Base-by-base conservation (phyloP, 2,888 invertebrate genomes). In the Drosophila nr. fundita region DNA sequence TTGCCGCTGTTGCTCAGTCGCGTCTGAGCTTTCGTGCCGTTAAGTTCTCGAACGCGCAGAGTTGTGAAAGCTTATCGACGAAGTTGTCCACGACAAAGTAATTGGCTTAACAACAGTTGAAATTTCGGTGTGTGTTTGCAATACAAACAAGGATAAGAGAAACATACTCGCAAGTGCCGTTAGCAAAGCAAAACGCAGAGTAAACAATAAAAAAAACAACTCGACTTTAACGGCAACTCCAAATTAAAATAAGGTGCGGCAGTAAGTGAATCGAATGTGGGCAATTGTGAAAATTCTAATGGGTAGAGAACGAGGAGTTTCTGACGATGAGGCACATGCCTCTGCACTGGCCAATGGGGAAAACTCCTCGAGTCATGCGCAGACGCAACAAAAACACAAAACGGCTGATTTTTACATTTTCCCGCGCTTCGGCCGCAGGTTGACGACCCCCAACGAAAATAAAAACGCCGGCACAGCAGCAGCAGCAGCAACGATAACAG, bases 321-420 rank as follows among this genome's bases (percentile, higher is more conserved):
- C 36, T 21, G 63, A 58, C 7, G 40, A 32, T 57, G 49, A 24
- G 54, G 63, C 53, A 50, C 49, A 53, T 78, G 82, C 64, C 73
- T 71, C 73, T 78, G 87, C 85, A 79, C 68, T 68, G 49, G 54
- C 42, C 55, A 34, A 45, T 27, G 40, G 30, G 15, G 15, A 61
- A 29, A 50, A 61, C 27, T 38, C 52, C 38, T 42, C 15, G 30
- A 50, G 60, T 59, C 83, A 88, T 90, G 85, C 85, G 85, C 90
- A 90, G 78, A 74, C 87, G 87, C 83, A 61, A 82, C 70, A 76
- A 83, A 83, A 83, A 83, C 81, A 75, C 34, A 82, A 89, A 87
- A 90, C 89, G 88, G 89, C 90, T 90, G 88, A 84, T 87, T 81
- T 89, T 76, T 67, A 67, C 77, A 73, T 87, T 73, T 87, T 90